phyloP scores from a whole-genome alignment of 2,888 invertebrate genomes.

The Cosmia trapezina region DNA sequence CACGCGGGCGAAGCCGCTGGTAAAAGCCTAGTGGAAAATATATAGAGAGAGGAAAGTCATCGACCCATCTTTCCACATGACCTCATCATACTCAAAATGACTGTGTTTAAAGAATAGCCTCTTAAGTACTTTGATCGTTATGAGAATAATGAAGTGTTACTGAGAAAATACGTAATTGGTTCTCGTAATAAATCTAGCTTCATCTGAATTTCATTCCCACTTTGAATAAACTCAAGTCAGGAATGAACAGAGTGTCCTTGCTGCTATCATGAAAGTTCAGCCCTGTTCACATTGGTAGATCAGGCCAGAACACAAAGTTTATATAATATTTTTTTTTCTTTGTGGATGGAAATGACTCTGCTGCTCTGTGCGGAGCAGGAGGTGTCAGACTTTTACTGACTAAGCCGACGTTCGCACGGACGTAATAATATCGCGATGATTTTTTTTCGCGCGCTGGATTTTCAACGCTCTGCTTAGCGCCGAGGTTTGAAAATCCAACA shows the following conservation, averaged over 20 bases:
- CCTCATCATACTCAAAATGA: background rate
- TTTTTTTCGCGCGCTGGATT: no score
- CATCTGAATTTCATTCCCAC: constrained; percentile 29
- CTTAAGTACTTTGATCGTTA: background rate
- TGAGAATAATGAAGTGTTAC: background rate
- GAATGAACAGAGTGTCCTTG: background rate
- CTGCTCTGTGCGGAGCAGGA: no score
- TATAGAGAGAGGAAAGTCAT: background rate
- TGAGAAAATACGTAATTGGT: background rate
- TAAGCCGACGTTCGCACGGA: no score
- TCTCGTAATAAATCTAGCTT: constrained; percentile 21
- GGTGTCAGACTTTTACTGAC: no score
- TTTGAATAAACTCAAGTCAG: constrained; percentile 21
- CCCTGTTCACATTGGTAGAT: constrained; percentile 1
- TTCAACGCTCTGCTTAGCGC: no score
- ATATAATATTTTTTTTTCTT: no score
- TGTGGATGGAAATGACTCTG: no score
- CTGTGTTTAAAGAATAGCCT: background rate
- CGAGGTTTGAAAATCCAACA: no score
- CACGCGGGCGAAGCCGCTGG: no score
- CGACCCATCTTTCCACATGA: background rate
- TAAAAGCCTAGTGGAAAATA: no score
- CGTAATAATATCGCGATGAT: no score
- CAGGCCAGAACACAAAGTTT: background rate
- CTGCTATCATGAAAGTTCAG: constrained; percentile 10